Base-by-base conservation (phyloP, 2,888 invertebrate species). In the Campoplex nolae region DNA sequence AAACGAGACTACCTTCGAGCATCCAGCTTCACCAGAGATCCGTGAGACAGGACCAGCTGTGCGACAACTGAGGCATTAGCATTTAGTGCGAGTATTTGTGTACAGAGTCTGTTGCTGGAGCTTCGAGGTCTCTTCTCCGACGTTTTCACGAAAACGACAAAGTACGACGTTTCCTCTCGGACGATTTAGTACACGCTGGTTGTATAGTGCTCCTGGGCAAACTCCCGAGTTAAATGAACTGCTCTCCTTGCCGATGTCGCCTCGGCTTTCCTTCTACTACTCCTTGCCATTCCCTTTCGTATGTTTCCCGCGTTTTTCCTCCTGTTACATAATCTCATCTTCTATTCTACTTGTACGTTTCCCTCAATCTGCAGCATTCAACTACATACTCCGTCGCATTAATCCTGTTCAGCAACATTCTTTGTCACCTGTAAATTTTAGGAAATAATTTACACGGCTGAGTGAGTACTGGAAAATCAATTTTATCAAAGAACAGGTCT, bases 1-100 rank as follows among this genome's bases (percentile, higher is more conserved):
- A 73, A 67, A 74, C 42, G 62, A 71, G 67, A 51, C 79, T 77
- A 73, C 73, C 84, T 84, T 88, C 56, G 74, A 83, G 83, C 87
- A 86, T 83, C 85, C 86, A 85, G 89, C 86, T 70, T 38, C 62
- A 81, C 42, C 58, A 84, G 81, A 84, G 84, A 81, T 87, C 75
- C 86, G 86, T 87, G 86, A 73, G 86, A 87, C 84, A 81, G 81
- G 68, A 70, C 81, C 84, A 84, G 86, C 84, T 87, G 86, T 84
- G 84, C 81, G 81, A 87, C 86, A 87, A 86, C 86, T 87, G 80
- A 80, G 75, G 89, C 89, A 90, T 91, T 90, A 90, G 89, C 88
- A 89, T 90, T 90, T 90, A 90, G 89, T 85, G 88, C 89, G 58
- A 88, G 84, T 87, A 90, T 88, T 88, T 87, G 88, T 88, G 88